Base-by-base conservation (phyloP, 92 coral and sea anemone genomes). In the Phenganax subtilis region DNA sequence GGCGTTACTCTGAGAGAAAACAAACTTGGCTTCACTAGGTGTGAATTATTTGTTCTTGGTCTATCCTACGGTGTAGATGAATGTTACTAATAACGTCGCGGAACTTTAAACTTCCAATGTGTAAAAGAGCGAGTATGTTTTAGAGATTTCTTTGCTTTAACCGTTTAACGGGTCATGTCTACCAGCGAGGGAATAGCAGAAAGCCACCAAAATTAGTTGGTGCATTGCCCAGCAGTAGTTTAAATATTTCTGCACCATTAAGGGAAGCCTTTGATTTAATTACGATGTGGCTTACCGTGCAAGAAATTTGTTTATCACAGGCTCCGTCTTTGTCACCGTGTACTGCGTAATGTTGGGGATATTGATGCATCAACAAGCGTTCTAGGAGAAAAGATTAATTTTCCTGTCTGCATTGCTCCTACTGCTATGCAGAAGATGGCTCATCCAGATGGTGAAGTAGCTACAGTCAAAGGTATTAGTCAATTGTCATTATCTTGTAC, bases 381-480 rank as follows among this genome's bases (percentile, higher is more conserved):
- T 61, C 83, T 79, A 63, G 83, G 83, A 10, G 83, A 79, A 10
- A 79, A 79, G 65, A 79, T 79, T 79, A 74, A 63, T 37, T 79
- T 79, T 63, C 83, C 83, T 59, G 54, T 79, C 20, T 79, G 83
- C 54, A 52, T 79, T 61, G 83, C 83, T 51, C 74, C 83, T 6
- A 79, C 83, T 14, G 83, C 83, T n/a, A 79, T 79, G 83, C 83
- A 79, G 70, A 79, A 79, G 74, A 64, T 79, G 83, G 83, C 83
- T 6, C 83, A 79, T 54, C 63, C 83, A 15, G 83, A 79, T 63
- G 83, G 83, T 17, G 83, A 79, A 79, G 54, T 79, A 16, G 83
- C 73, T 16, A 79, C 83, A 30, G 83, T 62, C 2, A 79, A 65
- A 79, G 83, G 83, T 79, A 10, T 27, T 37, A 53, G 55, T 10